Conservation (phyloP, 2,113 vertebrate species). For the Leucosticte australis region DNA sequence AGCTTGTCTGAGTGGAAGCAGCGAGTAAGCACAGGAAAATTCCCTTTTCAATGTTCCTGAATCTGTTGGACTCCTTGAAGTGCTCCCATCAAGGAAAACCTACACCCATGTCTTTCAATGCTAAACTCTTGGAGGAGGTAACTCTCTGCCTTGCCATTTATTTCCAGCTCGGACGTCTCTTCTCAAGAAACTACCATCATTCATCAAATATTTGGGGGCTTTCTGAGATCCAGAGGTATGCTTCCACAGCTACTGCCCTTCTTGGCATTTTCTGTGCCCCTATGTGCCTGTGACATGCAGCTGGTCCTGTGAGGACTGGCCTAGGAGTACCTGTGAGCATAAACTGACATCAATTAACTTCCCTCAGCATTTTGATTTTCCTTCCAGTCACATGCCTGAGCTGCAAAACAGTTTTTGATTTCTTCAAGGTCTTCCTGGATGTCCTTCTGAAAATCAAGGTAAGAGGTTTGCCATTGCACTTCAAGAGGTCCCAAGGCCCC, state of each 20-base stretch:
- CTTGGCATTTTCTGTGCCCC: not conserved
- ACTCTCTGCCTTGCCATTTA: not conserved
- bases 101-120: not conserved
- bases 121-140: not conserved
- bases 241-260: not conserved
- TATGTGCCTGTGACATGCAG: not conserved
- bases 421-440: not conserved
- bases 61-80: not conserved
- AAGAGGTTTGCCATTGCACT: not conserved
- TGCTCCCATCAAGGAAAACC: not conserved
- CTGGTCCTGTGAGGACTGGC: not conserved
- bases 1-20: not conserved
- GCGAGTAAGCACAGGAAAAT: not conserved
- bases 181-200: not conserved
- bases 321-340: not conserved
- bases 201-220: not conserved
- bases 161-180: not conserved
- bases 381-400: not conserved
- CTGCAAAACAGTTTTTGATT: not conserved
- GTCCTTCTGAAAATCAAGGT: not conserved
- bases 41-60: not conserved
- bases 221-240: not conserved
- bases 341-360: not conserved
- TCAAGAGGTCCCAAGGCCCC: not conserved
- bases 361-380: not conserved